phyloP scores from a whole-genome alignment of 2,888 invertebrate genomes.

The Epistrophe eligans region DNA sequence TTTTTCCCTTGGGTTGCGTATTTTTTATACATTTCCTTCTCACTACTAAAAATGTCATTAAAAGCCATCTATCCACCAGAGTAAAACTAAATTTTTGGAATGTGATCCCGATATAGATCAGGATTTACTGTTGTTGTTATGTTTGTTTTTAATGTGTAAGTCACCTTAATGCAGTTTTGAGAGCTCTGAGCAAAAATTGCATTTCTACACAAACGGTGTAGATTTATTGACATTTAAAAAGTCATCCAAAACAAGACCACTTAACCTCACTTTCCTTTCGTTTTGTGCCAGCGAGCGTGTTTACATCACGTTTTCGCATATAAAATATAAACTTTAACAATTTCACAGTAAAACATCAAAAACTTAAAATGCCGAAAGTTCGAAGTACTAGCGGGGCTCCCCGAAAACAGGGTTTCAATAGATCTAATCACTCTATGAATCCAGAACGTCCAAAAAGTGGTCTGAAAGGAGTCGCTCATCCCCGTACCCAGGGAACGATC shows the following conservation, averaged over 20 bases:
- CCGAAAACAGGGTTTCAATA: slow-evolving; percentile 93
- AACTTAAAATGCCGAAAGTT: slow-evolving; percentile 89
- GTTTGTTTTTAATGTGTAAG: not conserved
- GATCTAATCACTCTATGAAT: slow-evolving; percentile 96
- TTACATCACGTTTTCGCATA: slow-evolving; percentile 53
- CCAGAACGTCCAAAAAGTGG: slow-evolving; percentile 92
- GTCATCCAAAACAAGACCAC: slow-evolving; percentile 40
- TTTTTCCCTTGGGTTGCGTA: too few species aligned
- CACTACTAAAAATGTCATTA: too few species aligned
- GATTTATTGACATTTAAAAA: slow-evolving; percentile 27
- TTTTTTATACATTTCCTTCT: too few species aligned
- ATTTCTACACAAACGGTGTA: not conserved
- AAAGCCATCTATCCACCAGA: too few species aligned
- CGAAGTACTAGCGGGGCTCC: slow-evolving; percentile 89
- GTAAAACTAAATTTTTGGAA: too few species aligned
- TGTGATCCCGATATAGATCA: too few species aligned
- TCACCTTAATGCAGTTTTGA: not conserved
- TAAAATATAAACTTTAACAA: not conserved
- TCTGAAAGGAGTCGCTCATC: slow-evolving; percentile 93
- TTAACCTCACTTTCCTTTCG: slow-evolving; percentile 63
- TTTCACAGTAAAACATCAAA: not conserved
- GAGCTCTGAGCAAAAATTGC: not conserved
- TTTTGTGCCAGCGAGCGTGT: slow-evolving; percentile 58
- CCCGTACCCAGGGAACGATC: slow-evolving; percentile 96
- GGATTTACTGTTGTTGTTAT: too few species aligned